Percentiles rank a stretch among this genome's conserved stretches.
phyloP scores from a whole-genome alignment of 2,797 vertebrate genomes.

The Petrocephalus schoutedeni region DNA sequence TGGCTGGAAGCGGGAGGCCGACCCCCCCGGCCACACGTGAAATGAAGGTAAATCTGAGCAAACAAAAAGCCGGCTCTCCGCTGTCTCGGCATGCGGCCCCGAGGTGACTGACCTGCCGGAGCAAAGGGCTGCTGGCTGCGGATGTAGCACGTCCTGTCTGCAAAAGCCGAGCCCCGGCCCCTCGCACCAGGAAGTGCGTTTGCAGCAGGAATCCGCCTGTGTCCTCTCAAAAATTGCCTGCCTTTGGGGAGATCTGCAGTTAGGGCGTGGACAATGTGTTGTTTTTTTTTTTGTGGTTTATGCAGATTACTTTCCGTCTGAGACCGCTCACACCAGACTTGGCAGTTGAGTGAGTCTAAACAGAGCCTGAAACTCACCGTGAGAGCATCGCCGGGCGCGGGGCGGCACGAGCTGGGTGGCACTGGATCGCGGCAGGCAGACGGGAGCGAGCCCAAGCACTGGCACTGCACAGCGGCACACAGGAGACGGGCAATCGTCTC shows the following conservation, averaged over 20 bases:
- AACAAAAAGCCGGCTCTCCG: not conserved
- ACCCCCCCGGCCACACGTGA: not conserved
- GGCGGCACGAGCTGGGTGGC: too few species aligned
- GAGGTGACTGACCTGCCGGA: not conserved
- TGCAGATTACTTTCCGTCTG: not conserved
- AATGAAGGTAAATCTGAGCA: not conserved
- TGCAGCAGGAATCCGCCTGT: not conserved
- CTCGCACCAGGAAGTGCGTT: not conserved
- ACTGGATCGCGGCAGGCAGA: not conserved
- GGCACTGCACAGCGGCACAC: not conserved
- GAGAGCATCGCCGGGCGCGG: not conserved
- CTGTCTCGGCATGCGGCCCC: not conserved
- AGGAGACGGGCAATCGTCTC: not conserved
- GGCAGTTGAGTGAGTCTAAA: not conserved
- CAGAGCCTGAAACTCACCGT: not conserved
- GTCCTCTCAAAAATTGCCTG: not conserved
- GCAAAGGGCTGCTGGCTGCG: not conserved
- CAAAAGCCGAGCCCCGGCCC: not conserved
- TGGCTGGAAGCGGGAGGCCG: not conserved
- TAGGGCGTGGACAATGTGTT: not conserved
- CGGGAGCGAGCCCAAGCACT: not conserved
- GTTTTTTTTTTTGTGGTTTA: not conserved
- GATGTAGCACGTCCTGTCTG: not conserved
- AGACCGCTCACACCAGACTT: not conserved
- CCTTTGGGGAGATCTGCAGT: constrained; percentile 9